A percentile compares a stretch with the other conserved stretches of the same genome.
Evolutionary conservation across 2,888 invertebrate species (phyloP).

Genomic region (Heliconius ethilla): DNA sequence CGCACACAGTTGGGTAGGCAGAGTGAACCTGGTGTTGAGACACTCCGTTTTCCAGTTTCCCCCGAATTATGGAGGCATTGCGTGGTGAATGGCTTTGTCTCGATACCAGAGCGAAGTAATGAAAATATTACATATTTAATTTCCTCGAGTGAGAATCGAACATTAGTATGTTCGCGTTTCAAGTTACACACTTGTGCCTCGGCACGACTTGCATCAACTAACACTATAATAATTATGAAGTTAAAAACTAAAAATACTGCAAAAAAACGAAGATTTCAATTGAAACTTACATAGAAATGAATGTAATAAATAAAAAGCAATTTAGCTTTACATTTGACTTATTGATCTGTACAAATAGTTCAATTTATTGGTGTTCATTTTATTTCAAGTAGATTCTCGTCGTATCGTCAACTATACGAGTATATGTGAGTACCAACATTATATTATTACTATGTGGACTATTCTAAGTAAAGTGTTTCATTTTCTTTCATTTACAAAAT

Average conservation of each 20-base stretch:
- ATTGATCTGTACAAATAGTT: slow-evolving; percentile 26
- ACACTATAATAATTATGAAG: background rate
- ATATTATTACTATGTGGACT: background rate
- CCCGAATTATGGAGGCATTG: too few relatives aligned
- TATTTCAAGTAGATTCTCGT: background rate
- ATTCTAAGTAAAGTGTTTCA: background rate
- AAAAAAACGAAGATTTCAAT: slow-evolving; percentile 1
- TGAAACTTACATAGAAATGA: background rate
- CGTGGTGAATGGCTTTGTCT: too few relatives aligned
- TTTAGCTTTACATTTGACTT: slow-evolving; percentile 26
- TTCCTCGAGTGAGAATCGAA: too few relatives aligned
- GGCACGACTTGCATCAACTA: background rate
- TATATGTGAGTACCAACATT: background rate
- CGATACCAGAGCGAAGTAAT: too few relatives aligned
- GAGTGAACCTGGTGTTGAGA: too few relatives aligned
- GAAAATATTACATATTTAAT: too few relatives aligned
- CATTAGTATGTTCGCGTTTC: too few relatives aligned
- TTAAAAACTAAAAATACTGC: background rate
- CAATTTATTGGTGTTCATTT: slow-evolving; percentile 18
- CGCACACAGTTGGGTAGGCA: too few relatives aligned
- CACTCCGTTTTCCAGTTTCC: too few relatives aligned
- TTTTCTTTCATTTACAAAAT: background rate
- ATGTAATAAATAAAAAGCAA: slow-evolving; percentile 11
- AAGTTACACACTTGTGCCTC: too few relatives aligned
- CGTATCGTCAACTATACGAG: background rate